Conservation (phyloP, 2,797 vertebrate species). For the Catamblyrhynchus diadema region DNA sequence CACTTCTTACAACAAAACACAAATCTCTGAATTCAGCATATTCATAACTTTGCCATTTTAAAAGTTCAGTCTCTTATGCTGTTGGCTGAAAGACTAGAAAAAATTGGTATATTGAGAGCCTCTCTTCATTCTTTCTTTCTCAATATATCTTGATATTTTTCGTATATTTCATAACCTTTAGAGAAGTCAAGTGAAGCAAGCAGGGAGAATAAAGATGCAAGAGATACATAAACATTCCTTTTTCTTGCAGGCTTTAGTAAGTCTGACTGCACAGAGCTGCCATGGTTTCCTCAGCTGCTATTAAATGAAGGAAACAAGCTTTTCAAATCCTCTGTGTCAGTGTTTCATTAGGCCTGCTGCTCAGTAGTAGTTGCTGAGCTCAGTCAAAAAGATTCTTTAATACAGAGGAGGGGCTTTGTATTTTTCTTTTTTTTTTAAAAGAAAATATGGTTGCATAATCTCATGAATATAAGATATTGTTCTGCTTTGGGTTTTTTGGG, state of each 20-base stretch:
- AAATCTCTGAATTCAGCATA: not conserved
- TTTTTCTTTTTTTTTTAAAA: not conserved
- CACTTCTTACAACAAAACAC: not conserved
- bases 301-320: not conserved
- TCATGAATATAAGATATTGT: not conserved
- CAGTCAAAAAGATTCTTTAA: not conserved
- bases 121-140: not conserved
- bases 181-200: not conserved
- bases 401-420: accelerated
- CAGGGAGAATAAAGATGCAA: not conserved
- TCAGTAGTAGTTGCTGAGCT: not conserved
- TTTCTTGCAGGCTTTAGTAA: not conserved
- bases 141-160: not conserved
- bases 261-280: not conserved
- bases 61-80: not conserved
- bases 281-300: not conserved
- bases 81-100: not conserved
- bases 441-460: not conserved
- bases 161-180: not conserved
- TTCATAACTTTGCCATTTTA: not conserved
- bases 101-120: not conserved
- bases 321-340: not conserved
- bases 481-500: not conserved
- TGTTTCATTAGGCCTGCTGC: not conserved
- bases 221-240: not conserved